Base-by-base conservation (phyloP, 2,113 vertebrate species). In the Ptyas mucosa region DNA sequence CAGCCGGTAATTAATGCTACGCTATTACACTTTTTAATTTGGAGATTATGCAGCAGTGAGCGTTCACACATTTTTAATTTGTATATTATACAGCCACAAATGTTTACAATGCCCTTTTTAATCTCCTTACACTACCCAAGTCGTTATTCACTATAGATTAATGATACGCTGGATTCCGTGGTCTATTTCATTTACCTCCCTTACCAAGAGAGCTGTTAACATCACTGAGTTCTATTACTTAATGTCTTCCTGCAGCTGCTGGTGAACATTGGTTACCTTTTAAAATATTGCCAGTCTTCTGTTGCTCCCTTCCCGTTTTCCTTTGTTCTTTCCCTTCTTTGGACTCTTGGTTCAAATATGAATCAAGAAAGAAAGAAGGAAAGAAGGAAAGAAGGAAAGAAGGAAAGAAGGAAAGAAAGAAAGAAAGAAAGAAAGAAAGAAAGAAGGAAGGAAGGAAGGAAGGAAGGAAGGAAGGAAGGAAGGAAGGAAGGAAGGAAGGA, bases 91-190 rank as follows among this genome's bases (percentile, higher is more conserved):
- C 97, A 98, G 97, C 97, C 97, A 97, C 98, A 98, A 98, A 98
- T 98, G 98, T 98, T 98, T 98, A 98, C 98, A 98, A 98, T 98
- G 98, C 97, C 98, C 98, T 98, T 98, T 98, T 97, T 98, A 98
- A 98, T 98, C 98, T 98, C 97, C 98, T 97, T 98, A 98, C 97
- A 98, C 97, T 97, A 98, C 97, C 95, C 95, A 94, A 95, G 94
- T 97, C 96, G 98, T 98, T 98, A 98, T 97, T 98, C 98, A 98
- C 98, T 96, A 97, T 97, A 97, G 98, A 98, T 98, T 98, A 98
- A 98, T 98, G 97, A 97, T 96, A 97, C 95, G 97, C 95, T 24
- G 94, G 97, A 96, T 97, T 96, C 96, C 96, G 93, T 94, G 97
- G 97, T 97, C 98, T 98, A 97, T 98, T 98, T 97, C 98, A 98